Evolutionary conservation across 2,797 vertebrate species (phyloP).

Genomic region (Malurus splendens): DNA sequence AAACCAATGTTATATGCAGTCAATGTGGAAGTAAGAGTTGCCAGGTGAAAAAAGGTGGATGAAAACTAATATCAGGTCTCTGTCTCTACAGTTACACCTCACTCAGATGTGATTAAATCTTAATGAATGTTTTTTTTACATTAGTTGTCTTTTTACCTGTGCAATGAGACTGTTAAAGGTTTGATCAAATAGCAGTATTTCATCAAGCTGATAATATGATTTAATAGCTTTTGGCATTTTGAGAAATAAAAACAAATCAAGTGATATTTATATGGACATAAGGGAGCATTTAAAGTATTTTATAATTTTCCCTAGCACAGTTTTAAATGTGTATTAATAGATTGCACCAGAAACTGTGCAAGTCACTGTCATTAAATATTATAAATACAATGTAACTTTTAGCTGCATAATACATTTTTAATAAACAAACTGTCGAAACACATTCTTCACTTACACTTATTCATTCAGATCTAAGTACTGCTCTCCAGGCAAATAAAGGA

Average conservation of each 20-base stretch:
- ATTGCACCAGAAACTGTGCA: not conserved
- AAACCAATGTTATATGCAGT: not conserved
- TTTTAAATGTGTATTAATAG: not conserved
- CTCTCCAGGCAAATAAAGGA: conserved; percentile 56
- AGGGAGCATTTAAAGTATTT: conserved; percentile 2
- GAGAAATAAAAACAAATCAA: conserved; percentile 22
- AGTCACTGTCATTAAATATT: conserved; percentile 39
- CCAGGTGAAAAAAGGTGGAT: not conserved
- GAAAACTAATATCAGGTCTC: not conserved
- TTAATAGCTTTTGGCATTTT: conserved; percentile 16
- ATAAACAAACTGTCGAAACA: conserved; percentile 63
- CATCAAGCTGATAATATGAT: conserved; percentile 22
- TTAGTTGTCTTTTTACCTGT: conserved; percentile 39
- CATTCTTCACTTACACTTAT: conserved; percentile 46
- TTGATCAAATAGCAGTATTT: conserved; percentile 52
- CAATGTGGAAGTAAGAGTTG: not conserved
- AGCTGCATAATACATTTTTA: conserved; percentile 54
- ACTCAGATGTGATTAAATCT: conserved; percentile 23
- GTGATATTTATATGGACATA: not conserved
- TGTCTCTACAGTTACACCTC: not conserved
- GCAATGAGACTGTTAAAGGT: conserved; percentile 47
- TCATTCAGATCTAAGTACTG: conserved; percentile 46
- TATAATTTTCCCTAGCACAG: not conserved
- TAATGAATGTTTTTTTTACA: conserved; percentile 41
- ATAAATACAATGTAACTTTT: conserved; percentile 45